Conservation (phyloP, 64 coral and sea anemone species). For the Acropora yongei region DNA sequence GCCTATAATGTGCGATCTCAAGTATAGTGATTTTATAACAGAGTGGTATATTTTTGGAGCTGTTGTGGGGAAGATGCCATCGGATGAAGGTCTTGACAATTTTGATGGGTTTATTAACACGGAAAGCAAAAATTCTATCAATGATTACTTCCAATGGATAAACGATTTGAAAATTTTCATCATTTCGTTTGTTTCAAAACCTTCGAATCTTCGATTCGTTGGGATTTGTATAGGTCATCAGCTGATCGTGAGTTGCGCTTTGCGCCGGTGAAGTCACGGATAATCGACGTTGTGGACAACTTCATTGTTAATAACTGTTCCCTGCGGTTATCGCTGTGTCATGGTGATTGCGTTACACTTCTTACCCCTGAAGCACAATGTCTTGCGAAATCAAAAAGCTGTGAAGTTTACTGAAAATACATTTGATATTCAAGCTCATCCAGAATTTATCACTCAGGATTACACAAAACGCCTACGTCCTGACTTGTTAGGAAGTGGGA, state of each 20-base stretch:
- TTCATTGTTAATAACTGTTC: background rate
- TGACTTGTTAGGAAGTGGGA: background rate
- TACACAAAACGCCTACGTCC: slow-evolving; percentile 1
- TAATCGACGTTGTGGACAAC: background rate
- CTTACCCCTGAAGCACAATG: slow-evolving; percentile 63
- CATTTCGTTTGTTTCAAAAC: background rate
- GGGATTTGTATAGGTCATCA: slow-evolving; percentile 69
- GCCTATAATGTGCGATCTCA: background rate
- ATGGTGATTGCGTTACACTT: slow-evolving; percentile 67
- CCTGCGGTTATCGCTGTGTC: slow-evolving; percentile 66
- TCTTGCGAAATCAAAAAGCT: slow-evolving; percentile 72
- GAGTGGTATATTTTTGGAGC: slow-evolving; percentile 40
- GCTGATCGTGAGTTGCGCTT: slow-evolving; percentile 37
- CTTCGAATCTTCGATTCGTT: slow-evolving; percentile 15
- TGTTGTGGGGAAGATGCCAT: slow-evolving; percentile 20
- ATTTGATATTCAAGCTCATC: slow-evolving; percentile 72
- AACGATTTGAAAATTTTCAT: slow-evolving; percentile 50
- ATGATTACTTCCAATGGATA: slow-evolving; percentile 63
- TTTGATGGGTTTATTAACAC: slow-evolving; percentile 55
- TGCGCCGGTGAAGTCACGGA: slow-evolving; percentile 37
- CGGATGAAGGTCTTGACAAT: slow-evolving; percentile 19
- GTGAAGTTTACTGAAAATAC: slow-evolving; percentile 65
- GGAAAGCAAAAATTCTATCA: slow-evolving; percentile 26
- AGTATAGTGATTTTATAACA: background rate
- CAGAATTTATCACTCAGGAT: slow-evolving; percentile 48